Evolutionary conservation across 23 tunicate species (phyloP).

Genomic region (Botrylloides violaceus): DNA sequence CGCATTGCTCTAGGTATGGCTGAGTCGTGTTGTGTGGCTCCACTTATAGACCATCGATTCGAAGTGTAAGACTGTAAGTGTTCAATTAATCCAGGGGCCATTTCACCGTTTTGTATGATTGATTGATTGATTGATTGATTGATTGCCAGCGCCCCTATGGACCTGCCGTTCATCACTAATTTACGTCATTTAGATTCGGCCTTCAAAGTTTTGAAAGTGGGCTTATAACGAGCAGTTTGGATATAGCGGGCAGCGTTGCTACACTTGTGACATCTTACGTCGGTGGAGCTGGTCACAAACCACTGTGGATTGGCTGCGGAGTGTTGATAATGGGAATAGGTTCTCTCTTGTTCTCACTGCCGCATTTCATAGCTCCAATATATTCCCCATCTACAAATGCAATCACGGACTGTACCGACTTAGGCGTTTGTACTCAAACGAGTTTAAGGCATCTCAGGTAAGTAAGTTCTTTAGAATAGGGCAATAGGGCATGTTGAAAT

Average conservation of each 20-base stretch:
- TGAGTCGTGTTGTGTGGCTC: too few relatives aligned
- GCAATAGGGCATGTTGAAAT: too few relatives aligned
- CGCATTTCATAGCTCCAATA: constrained; percentile 71
- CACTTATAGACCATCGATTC: too few relatives aligned
- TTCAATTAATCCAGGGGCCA: too few relatives aligned
- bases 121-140: too few relatives aligned
- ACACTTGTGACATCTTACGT: constrained; percentile 46
- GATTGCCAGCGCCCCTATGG: constrained; percentile 54
- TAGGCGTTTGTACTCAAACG: neutral
- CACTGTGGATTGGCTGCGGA: constrained; percentile 82
- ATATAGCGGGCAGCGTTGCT: constrained; percentile 40
- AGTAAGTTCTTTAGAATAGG: neutral
- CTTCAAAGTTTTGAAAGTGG: constrained; percentile 68
- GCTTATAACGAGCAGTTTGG: constrained; percentile 67
- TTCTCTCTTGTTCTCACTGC: constrained; percentile 55
- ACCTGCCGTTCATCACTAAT: constrained; percentile 39
- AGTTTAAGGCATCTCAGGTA: constrained; percentile 1
- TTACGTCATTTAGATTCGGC: constrained; percentile 39
- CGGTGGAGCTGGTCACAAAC: constrained; percentile 81
- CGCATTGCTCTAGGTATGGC: too few relatives aligned
- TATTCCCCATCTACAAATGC: constrained; percentile 9
- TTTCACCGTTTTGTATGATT: too few relatives aligned
- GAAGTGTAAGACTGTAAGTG: too few relatives aligned
- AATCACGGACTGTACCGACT: neutral
- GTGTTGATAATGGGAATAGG: constrained; percentile 68